Evolutionary conservation across 2,888 invertebrate genomes (phyloP), one percentile per base, ranked within the genome.

Genomic region (Drosophila vallismaia): DNA sequence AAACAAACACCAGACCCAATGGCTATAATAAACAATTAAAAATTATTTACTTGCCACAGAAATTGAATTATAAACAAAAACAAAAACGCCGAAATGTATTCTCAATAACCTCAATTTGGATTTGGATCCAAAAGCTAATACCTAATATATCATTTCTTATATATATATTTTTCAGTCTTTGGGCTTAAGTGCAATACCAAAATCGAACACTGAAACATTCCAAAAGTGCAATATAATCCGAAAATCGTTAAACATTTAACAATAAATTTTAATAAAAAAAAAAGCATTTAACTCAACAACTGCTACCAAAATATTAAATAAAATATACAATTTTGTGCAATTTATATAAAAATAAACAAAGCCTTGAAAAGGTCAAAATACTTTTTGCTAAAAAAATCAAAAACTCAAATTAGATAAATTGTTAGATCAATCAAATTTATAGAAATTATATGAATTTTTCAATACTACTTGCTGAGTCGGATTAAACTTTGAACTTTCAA

Each of bases 131-230:
- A 29, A 33, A 42, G 40, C 12, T 38, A 44, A n/a, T 59, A 10
- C 8, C 55, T 40, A 55, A 60, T 60, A 49, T 12, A 44, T 44
- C 44, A 19, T 4, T 36, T 24, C 7, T 9, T 59, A 7, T 40
- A 36, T 19, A n/a, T 45, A 9, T 42, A 33, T 62, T 33, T 77
- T 77, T 12, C 73, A 77, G 77, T 67, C 62, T 55, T 59, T 54
- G 66, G 68, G 74, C 63, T 53, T 58, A 53, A 77, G 75, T 79
- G 77, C 75, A 79, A 79, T 79, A 79, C 50, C 44, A 50, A 66
- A 42, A 51, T 46, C 66, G 56, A 57, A 66, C 57, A 66, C 50
- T 56, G 28, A 51, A 66, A 50, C 67, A 71, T 57, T 55, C 56
- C 71, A 66, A 51, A 64, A 64, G 67, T 54, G 50, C 62, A 60